Percentiles rank a stretch among this genome's conserved stretches.
Conservation (phyloP, 2,888 invertebrate species). For the Apamea epomidion region DNA sequence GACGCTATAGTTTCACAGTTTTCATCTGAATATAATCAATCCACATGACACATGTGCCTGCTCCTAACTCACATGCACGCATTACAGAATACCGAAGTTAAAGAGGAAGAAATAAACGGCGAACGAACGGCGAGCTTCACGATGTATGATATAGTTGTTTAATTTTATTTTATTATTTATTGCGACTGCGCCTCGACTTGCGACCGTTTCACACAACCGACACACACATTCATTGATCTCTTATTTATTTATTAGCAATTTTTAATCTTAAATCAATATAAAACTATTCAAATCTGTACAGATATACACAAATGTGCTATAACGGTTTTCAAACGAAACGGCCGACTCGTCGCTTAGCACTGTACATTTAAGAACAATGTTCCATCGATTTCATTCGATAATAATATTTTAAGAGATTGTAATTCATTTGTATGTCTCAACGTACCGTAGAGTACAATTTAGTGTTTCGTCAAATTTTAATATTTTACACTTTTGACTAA, state of each 20-base stretch:
- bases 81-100: conserved; percentile 89
- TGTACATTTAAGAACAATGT: conserved; percentile 74
- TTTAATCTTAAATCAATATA: conserved; percentile 40
- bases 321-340: conserved; percentile 55
- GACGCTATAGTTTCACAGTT: conserved; percentile 60
- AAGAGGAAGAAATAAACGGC: conserved; percentile 86
- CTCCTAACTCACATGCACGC: conserved; percentile 85
- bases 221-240: conserved; percentile 69
- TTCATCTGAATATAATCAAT: conserved; percentile 55
- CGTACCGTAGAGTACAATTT: conserved; percentile 77
- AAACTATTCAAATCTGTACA: conserved; percentile 61
- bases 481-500: conserved; percentile 76
- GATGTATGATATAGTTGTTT: conserved; percentile 87
- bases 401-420: conserved; percentile 68
- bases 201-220: conserved; percentile 60
- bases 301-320: conserved; percentile 39
- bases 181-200: conserved; percentile 66
- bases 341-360: conserved; percentile 64
- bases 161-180: conserved; percentile 85
- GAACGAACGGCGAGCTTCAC: conserved; percentile 83
- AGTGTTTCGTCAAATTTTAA: conserved; percentile 72
- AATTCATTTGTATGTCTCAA: conserved; percentile 65
- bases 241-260: conserved; percentile 67
- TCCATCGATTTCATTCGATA: conserved; percentile 72
- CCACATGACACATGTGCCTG: conserved; percentile 69